A percentile compares a stretch with the other conserved stretches of the same genome.
Evolutionary conservation across 2,888 invertebrate genomes (phyloP).

Genomic region (Drosophila rubida): DNA sequence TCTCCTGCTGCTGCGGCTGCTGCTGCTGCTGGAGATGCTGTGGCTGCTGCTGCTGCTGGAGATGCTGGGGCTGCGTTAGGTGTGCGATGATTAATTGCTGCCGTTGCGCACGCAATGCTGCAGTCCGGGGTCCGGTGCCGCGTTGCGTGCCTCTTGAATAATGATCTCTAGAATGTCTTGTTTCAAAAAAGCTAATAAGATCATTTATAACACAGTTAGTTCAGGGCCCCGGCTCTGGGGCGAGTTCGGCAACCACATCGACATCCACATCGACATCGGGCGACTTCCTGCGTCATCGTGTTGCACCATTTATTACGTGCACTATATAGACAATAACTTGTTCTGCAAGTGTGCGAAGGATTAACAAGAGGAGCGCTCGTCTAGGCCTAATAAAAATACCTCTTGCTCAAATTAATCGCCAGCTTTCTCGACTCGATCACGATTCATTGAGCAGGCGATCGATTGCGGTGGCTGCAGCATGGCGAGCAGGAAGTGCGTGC

Average conservation of each 20-base stretch:
- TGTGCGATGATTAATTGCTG: slow-evolving; percentile 78
- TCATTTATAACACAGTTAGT: slow-evolving; percentile 82
- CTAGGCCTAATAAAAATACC: slow-evolving; percentile 73
- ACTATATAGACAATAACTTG: slow-evolving; percentile 13
- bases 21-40: slow-evolving; percentile 46
- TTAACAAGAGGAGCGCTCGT: background rate
- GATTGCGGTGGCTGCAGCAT: slow-evolving; percentile 34
- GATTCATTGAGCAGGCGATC: slow-evolving; percentile 24
- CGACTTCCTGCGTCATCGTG: slow-evolving; percentile 68
- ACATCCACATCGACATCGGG: slow-evolving; percentile 26
- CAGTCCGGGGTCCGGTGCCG: slow-evolving; percentile 24
- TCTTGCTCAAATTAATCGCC: slow-evolving; percentile 78
- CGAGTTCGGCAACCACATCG: no score
- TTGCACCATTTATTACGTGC: slow-evolving; percentile 46
- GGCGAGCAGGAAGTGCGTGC: slow-evolving; percentile 36
- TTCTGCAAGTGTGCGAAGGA: slow-evolving; percentile 20
- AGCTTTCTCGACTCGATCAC: slow-evolving; percentile 49
- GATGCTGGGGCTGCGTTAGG: slow-evolving; percentile 61
- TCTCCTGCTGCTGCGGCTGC: slow-evolving; percentile 66
- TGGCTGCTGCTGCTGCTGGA: slow-evolving; percentile 32
- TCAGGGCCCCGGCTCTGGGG: slow-evolving; percentile 22
- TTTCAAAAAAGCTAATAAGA: slow-evolving; percentile 81
- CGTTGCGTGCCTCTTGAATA: slow-evolving; percentile 60
- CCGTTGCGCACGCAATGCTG: slow-evolving; percentile 71
- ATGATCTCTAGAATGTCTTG: slow-evolving; percentile 79